A percentile compares a stretch with the other conserved stretches of the same genome.
Evolutionary conservation across 2,888 invertebrate genomes (phyloP).

Genomic region (Acanthoscelides obtectus): DNA sequence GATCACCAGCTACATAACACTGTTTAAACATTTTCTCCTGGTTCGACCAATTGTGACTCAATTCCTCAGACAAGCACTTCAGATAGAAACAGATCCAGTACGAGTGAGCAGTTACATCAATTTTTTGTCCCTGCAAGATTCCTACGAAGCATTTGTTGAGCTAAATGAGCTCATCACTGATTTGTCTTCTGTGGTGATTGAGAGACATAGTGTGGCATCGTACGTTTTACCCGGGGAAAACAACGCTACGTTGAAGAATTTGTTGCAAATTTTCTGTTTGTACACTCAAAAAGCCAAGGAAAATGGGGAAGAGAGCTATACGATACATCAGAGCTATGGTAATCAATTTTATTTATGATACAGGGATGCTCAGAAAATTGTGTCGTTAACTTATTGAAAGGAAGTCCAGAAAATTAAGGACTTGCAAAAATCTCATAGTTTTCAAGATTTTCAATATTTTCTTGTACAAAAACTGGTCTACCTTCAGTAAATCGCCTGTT

Average conservation of each 20-base stretch:
- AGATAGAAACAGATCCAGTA: slow-evolving; percentile 83
- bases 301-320: slow-evolving; percentile 57
- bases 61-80: slow-evolving; percentile 80
- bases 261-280: slow-evolving; percentile 68
- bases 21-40: slow-evolving; percentile 72
- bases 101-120: slow-evolving; percentile 79
- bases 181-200: slow-evolving; percentile 86
- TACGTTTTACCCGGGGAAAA: slow-evolving; percentile 55
- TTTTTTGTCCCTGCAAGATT: slow-evolving; percentile 74
- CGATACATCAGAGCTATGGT: slow-evolving; percentile 47
- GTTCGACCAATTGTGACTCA: slow-evolving; percentile 65
- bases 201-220: slow-evolving; percentile 80
- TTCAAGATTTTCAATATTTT: too few relatives aligned
- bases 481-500: too few relatives aligned
- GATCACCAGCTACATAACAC: slow-evolving; percentile 62
- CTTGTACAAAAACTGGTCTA: too few relatives aligned
- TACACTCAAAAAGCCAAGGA: slow-evolving; percentile 69
- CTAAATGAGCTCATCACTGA: slow-evolving; percentile 70
- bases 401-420: too few relatives aligned
- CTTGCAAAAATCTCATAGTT: too few relatives aligned
- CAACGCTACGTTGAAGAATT: slow-evolving; percentile 61
- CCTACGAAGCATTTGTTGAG: slow-evolving; percentile 61
- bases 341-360: too few relatives aligned
- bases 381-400: too few relatives aligned
- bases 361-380: too few relatives aligned